Percentiles rank a stretch among this genome's conserved stretches.
phyloP scores from a whole-genome alignment of 2,113 vertebrate genomes.

The Trematomus loennbergii region DNA sequence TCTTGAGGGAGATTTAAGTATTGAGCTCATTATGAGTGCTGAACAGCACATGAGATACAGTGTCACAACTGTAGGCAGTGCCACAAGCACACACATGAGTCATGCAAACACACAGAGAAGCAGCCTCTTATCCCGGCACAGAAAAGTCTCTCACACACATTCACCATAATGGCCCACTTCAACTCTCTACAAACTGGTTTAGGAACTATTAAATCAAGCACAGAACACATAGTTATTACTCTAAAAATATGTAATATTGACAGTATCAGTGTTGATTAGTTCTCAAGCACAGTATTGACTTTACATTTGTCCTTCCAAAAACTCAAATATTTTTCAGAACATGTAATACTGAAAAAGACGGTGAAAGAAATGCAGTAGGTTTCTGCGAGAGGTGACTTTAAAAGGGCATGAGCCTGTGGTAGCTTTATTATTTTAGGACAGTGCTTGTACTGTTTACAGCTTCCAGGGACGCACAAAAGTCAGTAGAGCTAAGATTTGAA shows the following conservation, averaged over 20 bases:
- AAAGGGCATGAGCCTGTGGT: slow-evolving; percentile 59
- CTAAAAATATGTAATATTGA: slow-evolving; percentile 15
- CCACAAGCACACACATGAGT: slow-evolving; percentile 1
- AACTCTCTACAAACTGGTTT: slow-evolving; percentile 46
- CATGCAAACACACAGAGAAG: slow-evolving; percentile 8
- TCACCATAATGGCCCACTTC: slow-evolving; percentile 29
- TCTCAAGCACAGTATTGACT: neutral
- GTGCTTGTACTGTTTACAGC: slow-evolving; percentile 58
- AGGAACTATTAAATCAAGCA: slow-evolving; percentile 39
- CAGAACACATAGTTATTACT: slow-evolving; percentile 15
- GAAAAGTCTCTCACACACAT: neutral
- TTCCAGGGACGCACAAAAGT: slow-evolving; percentile 64
- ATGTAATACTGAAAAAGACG: slow-evolving; percentile 12
- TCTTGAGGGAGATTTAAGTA: neutral
- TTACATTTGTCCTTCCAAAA: slow-evolving; percentile 3
- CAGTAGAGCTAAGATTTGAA: slow-evolving; percentile 54
- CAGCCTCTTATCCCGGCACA: neutral
- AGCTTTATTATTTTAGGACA: slow-evolving; percentile 61
- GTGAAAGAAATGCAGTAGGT: neutral
- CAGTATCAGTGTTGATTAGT: slow-evolving; percentile 16
- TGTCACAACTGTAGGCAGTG: slow-evolving; percentile 13
- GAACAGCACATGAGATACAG: neutral
- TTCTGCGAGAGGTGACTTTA: slow-evolving; percentile 48
- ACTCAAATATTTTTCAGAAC: neutral
- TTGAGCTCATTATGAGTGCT: neutral